Conservation (phyloP, 2,888 invertebrate genomes). For the Leptinotarsa tumamoca region DNA sequence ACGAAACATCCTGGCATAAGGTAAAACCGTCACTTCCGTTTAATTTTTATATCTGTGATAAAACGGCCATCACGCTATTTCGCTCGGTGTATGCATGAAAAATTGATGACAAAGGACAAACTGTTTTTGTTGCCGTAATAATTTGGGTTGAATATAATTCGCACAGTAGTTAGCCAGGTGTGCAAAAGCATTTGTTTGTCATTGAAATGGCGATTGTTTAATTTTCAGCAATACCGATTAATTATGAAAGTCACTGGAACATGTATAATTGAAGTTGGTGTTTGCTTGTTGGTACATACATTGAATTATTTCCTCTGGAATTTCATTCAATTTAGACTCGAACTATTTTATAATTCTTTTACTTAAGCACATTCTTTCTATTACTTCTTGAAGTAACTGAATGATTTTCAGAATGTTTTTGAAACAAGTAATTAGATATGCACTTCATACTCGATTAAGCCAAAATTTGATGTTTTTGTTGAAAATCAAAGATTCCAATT, state of each 20-base stretch:
- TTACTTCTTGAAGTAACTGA: too few relatives aligned
- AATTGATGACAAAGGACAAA: constrained; percentile 1
- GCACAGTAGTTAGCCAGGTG: neutral
- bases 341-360: too few relatives aligned
- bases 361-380: too few relatives aligned
- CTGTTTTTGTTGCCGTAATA: neutral
- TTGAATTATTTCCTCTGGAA: neutral
- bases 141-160: constrained; percentile 10
- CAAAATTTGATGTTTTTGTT: too few relatives aligned
- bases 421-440: too few relatives aligned
- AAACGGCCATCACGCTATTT: constrained; percentile 15
- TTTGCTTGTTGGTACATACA: neutral
- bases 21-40: constrained; percentile 20
- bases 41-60: constrained; percentile 4
- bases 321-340: too few relatives aligned
- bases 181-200: neutral
- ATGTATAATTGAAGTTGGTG: neutral
- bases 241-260: neutral
- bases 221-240: neutral
- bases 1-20: constrained; percentile 18
- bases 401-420: too few relatives aligned
- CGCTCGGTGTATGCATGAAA: constrained; percentile 3
- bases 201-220: neutral
- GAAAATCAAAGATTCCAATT: too few relatives aligned
- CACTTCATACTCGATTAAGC: too few relatives aligned